Conservation (phyloP, 37 sponge, comb jelly and placozoan genomes). For the Beroe ovata region DNA sequence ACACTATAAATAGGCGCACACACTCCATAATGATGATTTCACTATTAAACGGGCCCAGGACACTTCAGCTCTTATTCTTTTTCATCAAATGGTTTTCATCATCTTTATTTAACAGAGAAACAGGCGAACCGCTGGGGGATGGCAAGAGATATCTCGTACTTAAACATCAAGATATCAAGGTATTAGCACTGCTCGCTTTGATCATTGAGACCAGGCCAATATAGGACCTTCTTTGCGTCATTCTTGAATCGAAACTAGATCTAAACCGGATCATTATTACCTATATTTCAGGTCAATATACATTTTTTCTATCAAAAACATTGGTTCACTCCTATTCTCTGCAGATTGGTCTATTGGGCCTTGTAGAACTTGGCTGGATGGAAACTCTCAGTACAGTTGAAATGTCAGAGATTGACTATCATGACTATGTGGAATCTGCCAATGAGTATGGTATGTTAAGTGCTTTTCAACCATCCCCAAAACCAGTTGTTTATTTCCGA, state of each 20-base stretch:
- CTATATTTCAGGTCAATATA: not conserved
- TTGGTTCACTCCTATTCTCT: not conserved
- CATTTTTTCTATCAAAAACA: not conserved
- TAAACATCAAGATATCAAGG: not conserved
- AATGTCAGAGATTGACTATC: conserved; percentile 68
- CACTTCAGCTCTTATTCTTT: too few species aligned
- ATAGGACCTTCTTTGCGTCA: too few species aligned
- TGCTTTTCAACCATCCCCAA: too few species aligned
- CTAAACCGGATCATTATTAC: too few species aligned
- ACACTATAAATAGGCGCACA: too few species aligned
- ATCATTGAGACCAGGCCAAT: too few species aligned
- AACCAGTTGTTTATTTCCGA: too few species aligned
- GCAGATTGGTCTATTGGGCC: conserved; percentile 79
- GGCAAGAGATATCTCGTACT: conserved; percentile 4
- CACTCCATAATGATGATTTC: too few species aligned
- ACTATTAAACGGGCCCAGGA: too few species aligned
- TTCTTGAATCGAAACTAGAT: too few species aligned
- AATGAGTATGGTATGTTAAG: conserved; percentile 31
- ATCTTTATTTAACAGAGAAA: not conserved
- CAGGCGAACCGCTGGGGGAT: not conserved
- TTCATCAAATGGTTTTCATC: not conserved
- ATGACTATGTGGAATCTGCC: conserved; percentile 76
- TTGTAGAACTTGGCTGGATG: conserved; percentile 83
- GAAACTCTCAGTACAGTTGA: conserved; percentile 70
- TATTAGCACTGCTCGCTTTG: not conserved